A percentile compares a stretch with the other conserved stretches of the same genome.
These are phyloP conservation scores for Zalophus californianus DNA, from an alignment of 2,797 vertebrate genomes.

Conservation along the genomic window DNA sequence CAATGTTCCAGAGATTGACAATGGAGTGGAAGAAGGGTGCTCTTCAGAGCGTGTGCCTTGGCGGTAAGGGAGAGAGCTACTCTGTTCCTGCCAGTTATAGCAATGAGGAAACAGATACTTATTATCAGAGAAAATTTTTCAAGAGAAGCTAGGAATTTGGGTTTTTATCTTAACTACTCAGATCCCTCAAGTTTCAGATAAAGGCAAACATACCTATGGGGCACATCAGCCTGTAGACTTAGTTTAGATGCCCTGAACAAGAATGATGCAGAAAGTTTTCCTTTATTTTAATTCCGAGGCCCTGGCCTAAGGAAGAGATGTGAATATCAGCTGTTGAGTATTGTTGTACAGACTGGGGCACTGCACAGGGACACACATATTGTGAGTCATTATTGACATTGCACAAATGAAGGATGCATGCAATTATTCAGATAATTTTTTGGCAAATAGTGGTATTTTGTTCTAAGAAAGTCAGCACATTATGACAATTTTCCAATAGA, in stretches of 20 bases:
- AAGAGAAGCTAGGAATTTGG: background rate
- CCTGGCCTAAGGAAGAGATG: background rate
- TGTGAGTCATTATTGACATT: background rate
- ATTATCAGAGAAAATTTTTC: background rate
- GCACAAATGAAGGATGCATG: background rate
- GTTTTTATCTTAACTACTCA: background rate
- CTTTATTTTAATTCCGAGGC: conserved; percentile 3
- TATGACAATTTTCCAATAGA: background rate
- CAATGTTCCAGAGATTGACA: background rate
- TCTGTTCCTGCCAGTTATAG: background rate
- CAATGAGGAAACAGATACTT: background rate
- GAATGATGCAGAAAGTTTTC: background rate
- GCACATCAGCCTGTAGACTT: background rate
- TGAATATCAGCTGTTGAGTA: background rate
- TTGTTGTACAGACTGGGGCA: background rate
- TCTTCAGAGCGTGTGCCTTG: background rate
- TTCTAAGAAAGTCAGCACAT: background rate
- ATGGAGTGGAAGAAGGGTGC: background rate
- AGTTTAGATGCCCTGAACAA: background rate
- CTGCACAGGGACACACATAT: background rate
- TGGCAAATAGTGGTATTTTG: background rate
- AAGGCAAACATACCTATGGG: background rate
- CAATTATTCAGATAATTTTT: background rate
- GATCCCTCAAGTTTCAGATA: background rate
- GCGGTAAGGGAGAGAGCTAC: background rate